Conservation (phyloP, 2,888 invertebrate genomes). For the Nemurella pictetii region DNA sequence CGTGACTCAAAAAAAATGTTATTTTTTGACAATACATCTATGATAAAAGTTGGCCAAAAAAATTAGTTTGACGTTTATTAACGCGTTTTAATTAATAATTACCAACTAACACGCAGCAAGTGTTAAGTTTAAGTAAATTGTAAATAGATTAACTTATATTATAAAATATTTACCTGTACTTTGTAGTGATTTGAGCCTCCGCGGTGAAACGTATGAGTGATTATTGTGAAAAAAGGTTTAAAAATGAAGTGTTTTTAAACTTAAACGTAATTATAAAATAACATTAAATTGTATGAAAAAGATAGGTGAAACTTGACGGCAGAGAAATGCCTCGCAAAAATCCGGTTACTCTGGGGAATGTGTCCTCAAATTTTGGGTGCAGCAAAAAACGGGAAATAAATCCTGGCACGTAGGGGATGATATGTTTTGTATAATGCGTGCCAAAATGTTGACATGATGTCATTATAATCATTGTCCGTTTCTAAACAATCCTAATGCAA, state of each 20-base stretch:
- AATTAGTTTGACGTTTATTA: not conserved
- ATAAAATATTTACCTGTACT: too few species aligned
- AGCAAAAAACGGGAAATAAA: not conserved
- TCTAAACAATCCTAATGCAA: not conserved
- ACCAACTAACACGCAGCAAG: not conserved
- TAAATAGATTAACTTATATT: not conserved
- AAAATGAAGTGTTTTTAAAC: not conserved
- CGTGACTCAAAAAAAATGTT: not conserved
- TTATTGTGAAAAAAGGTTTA: not conserved
- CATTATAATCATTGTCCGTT: constrained; percentile 33
- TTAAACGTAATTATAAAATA: not conserved
- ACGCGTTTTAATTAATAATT: not conserved
- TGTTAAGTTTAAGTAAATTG: not conserved
- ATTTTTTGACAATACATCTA: not conserved
- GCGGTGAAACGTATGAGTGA: too few species aligned
- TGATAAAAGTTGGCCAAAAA: not conserved
- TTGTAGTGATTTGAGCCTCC: too few species aligned
- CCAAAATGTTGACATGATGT: not conserved
- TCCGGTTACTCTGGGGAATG: too few species aligned
- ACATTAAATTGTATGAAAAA: not conserved
- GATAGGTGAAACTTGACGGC: not conserved
- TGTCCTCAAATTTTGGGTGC: not conserved
- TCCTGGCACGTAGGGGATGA: not conserved
- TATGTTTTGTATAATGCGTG: too few species aligned
- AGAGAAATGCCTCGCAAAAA: too few species aligned